phyloP scores from a whole-genome alignment of 2,113 vertebrate species.

The Heterocephalus glaber region DNA sequence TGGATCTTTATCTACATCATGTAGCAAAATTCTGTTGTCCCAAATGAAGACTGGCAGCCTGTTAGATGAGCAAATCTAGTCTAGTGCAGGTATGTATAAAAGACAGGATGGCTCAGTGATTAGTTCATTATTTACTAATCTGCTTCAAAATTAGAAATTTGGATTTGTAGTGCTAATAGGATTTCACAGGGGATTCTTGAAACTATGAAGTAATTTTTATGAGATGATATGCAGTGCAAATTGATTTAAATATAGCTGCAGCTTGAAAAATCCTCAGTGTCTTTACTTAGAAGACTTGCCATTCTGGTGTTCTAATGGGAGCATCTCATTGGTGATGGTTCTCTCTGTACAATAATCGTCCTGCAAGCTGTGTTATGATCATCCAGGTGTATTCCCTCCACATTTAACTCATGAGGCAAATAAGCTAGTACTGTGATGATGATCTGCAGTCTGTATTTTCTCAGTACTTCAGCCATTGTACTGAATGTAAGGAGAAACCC shows the following conservation, averaged over 20 bases:
- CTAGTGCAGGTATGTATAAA: neutral
- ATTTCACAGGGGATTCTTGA: conserved; percentile 46
- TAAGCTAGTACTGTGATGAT: neutral
- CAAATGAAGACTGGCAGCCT: neutral
- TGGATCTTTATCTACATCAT: neutral
- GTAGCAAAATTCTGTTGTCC: neutral
- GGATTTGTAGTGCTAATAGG: neutral
- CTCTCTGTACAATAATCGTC: neutral
- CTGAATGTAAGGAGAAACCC: neutral
- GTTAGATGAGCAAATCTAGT: neutral
- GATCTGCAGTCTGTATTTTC: neutral
- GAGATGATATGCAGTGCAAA: conserved; percentile 35
- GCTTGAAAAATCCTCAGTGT: conserved; percentile 11
- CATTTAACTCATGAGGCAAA: neutral
- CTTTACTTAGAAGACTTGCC: conserved; percentile 22
- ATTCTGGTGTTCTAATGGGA: neutral
- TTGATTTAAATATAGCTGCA: conserved; percentile 47
- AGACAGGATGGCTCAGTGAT: neutral
- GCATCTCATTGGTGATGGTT: neutral
- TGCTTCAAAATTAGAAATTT: conserved; percentile 40
- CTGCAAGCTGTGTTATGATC: neutral
- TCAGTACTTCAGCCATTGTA: neutral
- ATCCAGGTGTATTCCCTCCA: neutral
- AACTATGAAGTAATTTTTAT: conserved; percentile 52
- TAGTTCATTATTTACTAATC: conserved; percentile 34